phyloP scores from a whole-genome alignment of 2,797 vertebrate genomes.

The Holocentrus rufus region DNA sequence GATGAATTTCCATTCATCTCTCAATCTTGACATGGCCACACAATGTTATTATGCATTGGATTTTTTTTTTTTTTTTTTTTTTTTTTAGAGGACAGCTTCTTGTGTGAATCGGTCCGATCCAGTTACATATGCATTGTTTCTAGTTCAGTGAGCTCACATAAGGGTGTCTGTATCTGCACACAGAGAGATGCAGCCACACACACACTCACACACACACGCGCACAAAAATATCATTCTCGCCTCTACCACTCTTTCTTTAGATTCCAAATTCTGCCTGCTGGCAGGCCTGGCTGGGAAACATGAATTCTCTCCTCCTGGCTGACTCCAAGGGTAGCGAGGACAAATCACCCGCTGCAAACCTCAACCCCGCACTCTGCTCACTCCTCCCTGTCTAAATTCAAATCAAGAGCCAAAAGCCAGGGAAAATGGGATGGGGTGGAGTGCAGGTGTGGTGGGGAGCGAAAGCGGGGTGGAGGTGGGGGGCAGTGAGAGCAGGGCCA shows the following conservation, averaged over 20 bases:
- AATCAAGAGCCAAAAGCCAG: slow-evolving; percentile 68
- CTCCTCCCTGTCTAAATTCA: slow-evolving; percentile 74
- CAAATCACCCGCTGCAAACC: slow-evolving; percentile 74
- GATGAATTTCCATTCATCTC: slow-evolving; percentile 15
- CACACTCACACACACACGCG: slow-evolving; percentile 16
- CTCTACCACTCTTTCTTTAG: slow-evolving; percentile 29
- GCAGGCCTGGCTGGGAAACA: slow-evolving; percentile 14
- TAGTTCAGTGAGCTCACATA: slow-evolving; percentile 24
- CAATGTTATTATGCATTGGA: slow-evolving; percentile 28
- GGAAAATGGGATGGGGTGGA: slow-evolving; percentile 47
- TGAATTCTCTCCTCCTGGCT: slow-evolving; percentile 56
- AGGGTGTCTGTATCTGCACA: background rate
- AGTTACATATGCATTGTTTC: slow-evolving; percentile 48
- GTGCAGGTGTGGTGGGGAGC: slow-evolving; percentile 33
- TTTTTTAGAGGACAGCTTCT: background rate
- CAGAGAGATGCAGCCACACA: background rate
- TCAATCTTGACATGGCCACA: slow-evolving; percentile 18
- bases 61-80: background rate
- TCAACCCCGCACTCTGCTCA: slow-evolving; percentile 49
- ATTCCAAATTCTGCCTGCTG: slow-evolving; percentile 43
- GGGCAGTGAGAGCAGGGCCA: background rate
- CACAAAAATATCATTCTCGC: slow-evolving; percentile 12
- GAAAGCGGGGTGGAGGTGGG: too few relatives aligned
- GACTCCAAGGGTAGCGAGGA: slow-evolving; percentile 71
- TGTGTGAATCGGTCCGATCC: slow-evolving; percentile 12